Evolutionary conservation across 2,113 vertebrate species (phyloP), one percentile per base, ranked within the genome.

Genomic region (Salvelinus alpinus): DNA sequence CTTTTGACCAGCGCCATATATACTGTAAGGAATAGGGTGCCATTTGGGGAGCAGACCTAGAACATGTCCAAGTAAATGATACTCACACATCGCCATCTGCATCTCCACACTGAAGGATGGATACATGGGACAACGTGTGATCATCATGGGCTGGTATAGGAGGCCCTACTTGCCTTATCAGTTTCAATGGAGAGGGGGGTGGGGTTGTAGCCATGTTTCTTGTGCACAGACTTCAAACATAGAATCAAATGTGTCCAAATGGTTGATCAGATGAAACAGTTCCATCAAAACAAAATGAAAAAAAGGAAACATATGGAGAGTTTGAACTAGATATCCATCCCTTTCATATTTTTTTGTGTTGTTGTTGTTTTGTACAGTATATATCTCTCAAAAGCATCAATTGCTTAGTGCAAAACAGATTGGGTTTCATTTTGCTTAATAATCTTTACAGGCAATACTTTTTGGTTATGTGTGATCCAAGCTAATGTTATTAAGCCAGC

Each of bases 401-500:
- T 54, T 16, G 59, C 59, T 62, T 11, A 24, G 59, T 62, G 59
- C 2, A 57, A 57, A 4, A 20, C 16, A 25, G 12, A 11, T 64
- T 67, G 24, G 7, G 29, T 13, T 72, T 79, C 64, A 60, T 73
- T 79, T 73, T 73, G 73, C 65, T 67, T 83, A 71, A 84, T 82
- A 71, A 84, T 82, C 85, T 83, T 71, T 78, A 81, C 75, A 78
- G 73, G 71, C 82, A 85, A 85, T 78, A 74, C 80, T 82, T 80
- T 91, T 91, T 90, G 77, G 78, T 77, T 90, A 89, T 91, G 88
- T 88, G 88, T 90, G 88, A 90, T 91, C 91, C 90, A 92, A 89
- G 82, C 81, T 90, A 93, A 92, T 92, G 89, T 91, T 88, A 93
- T 92, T 91, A 92, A 87, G 90, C 90, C 91, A 91, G 84, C 83